Base-by-base conservation (phyloP, 2,113 vertebrate species). In the Istiophorus platypterus region DNA sequence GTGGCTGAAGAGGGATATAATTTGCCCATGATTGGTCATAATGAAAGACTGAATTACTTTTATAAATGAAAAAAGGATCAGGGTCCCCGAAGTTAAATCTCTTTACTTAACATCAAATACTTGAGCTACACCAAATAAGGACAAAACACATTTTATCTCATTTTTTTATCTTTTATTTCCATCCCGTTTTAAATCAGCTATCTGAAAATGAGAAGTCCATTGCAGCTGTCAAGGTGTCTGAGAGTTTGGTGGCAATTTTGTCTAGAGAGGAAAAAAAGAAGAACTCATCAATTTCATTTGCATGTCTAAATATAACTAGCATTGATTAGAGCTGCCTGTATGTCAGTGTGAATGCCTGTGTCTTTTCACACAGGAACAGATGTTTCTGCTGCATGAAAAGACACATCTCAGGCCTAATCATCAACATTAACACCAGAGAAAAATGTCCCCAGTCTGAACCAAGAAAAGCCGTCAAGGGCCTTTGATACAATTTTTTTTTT, bases 201-300 rank as follows among this genome's bases (percentile, higher is more conserved):
- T 95, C 94, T 31, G 86, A 84, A 80, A 95, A 92, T 31, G 72
- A 88, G 63, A 97, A 96, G 85, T 96, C 95, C 95, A 97, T 95
- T 13, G 96, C 96, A 65, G 95, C 75, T 8, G 93, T 95, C 61
- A 97, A 85, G 0, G 93, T 94, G 87, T 96, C 95, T 0, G 96
- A 97, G n/a, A 97, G 95, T 85, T 97, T 96, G 27, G 92, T 95
- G 20, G 96, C 94, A 76, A 96, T 93, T 95, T 97, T 97, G 86
- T 97, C 96, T 97, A 85, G 22, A 81, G 45, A 74, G 54, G 26
- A 12, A 56, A 59, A 54, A 27, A n/a, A 70, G 2, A 31, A 54
- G 57, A n/a, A 47, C 2, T 7, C 1, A 63, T 45, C 0, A 41
- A 4, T 63, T 41, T 41, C 4, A 72, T 42, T n/a, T 52, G 22